Evolutionary conservation across 1,140 invertebrate species (phyloP).

Genomic region (Goniozus legneri): DNA sequence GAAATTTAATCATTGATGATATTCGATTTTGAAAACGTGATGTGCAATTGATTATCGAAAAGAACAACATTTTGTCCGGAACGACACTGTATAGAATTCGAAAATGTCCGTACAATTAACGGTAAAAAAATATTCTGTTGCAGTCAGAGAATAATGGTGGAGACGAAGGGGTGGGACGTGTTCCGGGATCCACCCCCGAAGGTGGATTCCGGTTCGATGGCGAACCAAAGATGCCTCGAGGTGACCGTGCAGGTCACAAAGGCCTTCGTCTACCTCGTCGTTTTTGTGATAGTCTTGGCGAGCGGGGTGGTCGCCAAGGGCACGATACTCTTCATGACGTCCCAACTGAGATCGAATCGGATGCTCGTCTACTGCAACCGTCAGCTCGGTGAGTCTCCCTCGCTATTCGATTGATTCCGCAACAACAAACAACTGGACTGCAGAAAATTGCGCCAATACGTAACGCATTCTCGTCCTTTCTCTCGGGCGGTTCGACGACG

Average conservation of each 20-base stretch:
- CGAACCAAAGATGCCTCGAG: conserved; percentile 80
- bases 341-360: conserved; percentile 74
- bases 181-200: conserved; percentile 86
- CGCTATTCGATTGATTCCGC: no score
- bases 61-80: no score
- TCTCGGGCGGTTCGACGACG: no score
- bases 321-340: conserved; percentile 86
- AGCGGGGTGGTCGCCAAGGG: conserved; percentile 83
- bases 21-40: no score
- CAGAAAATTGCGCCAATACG: no score
- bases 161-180: conserved; percentile 95
- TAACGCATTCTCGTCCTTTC: no score
- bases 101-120: no score
- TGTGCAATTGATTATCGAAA: no score
- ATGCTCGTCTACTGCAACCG: conserved; percentile 77
- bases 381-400: conserved; percentile 76
- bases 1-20: no score
- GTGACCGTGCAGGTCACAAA: conserved; percentile 83
- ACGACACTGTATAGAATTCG: no score
- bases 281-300: conserved; percentile 78
- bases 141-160: conserved; percentile 76
- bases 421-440: no score
- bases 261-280: conserved; percentile 78
- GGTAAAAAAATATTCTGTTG: conserved; percentile 22
- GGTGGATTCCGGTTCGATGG: conserved; percentile 83